Evolutionary conservation across 2,797 vertebrate species (phyloP).

Genomic region (Poecilia picta): DNA sequence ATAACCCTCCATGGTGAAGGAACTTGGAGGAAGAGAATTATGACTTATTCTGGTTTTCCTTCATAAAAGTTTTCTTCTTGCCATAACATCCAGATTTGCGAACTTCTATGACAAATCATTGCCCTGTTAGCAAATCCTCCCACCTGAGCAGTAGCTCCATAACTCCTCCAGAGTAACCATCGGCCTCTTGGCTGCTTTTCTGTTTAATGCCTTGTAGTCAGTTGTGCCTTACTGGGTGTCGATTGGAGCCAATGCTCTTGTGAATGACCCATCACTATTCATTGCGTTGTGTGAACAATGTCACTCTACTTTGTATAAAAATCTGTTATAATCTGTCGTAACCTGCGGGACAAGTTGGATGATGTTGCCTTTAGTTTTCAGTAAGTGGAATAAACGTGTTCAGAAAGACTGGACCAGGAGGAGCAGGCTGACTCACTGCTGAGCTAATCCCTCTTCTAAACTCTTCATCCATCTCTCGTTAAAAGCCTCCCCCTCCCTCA

Average conservation of each 20-base stretch:
- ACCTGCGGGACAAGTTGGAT: conserved; percentile 2
- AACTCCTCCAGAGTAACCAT: background rate
- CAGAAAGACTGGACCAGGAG: conserved; percentile 37
- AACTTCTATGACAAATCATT: background rate
- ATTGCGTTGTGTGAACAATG: background rate
- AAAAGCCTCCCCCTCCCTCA: conserved; percentile 9
- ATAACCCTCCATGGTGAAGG: background rate
- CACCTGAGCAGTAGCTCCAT: background rate
- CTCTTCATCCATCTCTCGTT: conserved; percentile 15
- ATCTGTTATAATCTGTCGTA: background rate
- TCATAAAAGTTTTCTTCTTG: background rate
- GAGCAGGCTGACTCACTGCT: conserved; percentile 37
- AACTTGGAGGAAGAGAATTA: background rate
- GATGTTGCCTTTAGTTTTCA: conserved; percentile 21
- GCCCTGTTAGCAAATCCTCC: background rate
- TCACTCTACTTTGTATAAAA: background rate
- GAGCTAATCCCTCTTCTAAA: conserved; percentile 48
- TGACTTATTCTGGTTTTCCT: background rate
- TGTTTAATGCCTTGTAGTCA: background rate
- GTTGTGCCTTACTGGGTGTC: background rate
- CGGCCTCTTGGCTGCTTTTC: background rate
- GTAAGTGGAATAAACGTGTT: conserved; percentile 50
- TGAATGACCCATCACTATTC: background rate
- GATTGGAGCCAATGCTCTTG: too few relatives aligned
- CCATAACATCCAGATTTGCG: background rate